Evolutionary conservation across 2,888 invertebrate species (phyloP).

Genomic region (Maniola hyperantus): DNA sequence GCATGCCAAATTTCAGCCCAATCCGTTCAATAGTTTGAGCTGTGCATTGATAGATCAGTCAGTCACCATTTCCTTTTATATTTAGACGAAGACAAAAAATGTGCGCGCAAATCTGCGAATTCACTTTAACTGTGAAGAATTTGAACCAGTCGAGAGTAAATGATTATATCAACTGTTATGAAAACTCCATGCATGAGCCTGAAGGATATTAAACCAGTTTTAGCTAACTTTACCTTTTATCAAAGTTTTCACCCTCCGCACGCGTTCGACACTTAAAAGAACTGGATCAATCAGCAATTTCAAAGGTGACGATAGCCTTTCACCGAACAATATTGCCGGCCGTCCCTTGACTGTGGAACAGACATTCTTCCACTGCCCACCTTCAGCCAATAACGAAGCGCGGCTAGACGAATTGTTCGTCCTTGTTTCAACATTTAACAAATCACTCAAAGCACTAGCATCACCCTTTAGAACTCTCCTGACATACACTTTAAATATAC

Average conservation of each 20-base stretch:
- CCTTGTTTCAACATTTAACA: slow-evolving; percentile 72
- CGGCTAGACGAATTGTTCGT: slow-evolving; percentile 70
- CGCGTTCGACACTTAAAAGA: slow-evolving; percentile 67
- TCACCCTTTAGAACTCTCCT: slow-evolving; percentile 76
- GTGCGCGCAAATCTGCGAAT: not conserved
- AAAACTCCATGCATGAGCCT: not conserved
- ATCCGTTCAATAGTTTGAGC: no score
- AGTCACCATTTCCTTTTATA: no score
- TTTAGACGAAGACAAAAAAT: not conserved
- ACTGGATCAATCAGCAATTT: slow-evolving; percentile 72
- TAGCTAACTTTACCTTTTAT: slow-evolving; percentile 70
- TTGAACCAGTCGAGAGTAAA: no score
- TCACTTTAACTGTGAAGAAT: no score
- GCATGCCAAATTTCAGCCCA: no score
- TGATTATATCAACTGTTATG: no score
- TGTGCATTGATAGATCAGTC: no score
- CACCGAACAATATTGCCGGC: slow-evolving; percentile 67
- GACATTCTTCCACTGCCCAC: slow-evolving; percentile 52
- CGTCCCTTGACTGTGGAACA: slow-evolving; percentile 56
- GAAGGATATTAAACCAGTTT: slow-evolving; percentile 1
- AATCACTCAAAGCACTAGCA: slow-evolving; percentile 68
- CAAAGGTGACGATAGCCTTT: slow-evolving; percentile 59
- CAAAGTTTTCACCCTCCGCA: slow-evolving; percentile 69
- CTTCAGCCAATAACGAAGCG: slow-evolving; percentile 69
- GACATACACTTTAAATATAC: slow-evolving; percentile 74